Base-by-base conservation (phyloP, 2,113 vertebrate species). In the Notothenia coriiceps region DNA sequence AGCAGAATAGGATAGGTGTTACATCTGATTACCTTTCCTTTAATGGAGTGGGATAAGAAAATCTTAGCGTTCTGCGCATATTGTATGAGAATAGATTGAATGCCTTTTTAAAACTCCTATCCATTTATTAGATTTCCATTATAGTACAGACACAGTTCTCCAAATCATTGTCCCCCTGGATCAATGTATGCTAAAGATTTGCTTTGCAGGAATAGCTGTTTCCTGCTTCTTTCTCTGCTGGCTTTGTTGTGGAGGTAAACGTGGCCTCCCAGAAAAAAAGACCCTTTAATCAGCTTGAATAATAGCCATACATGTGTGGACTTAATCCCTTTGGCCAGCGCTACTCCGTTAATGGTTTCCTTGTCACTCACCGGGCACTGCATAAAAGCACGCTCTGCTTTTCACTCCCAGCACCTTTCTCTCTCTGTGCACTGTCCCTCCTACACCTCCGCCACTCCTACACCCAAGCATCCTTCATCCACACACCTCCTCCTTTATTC, bases 231-330 rank as follows among this genome's bases (percentile, higher is more conserved):
- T 91, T 94, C 87, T 91, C 74, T 71, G 52, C 49, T 18, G 82
- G 63, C 93, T 95, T 95, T 95, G 91, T 94, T 93, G 86, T 86
- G 22, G 80, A 86, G 80, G 88, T 89, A 92, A 92, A 92, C 90
- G 91, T 89, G 91, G 92, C 92, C 92, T 88, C 91, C 18, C 60
- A 60, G 72, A 80, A 91, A 89, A 91, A 92, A 89, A 75, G 51
- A 70, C 84, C 35, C 35, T 91, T 93, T 94, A 95, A 95, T 95
- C 94, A 95, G 90, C 85, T 91, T 86, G 89, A 95, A 94, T 95
- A 96, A 96, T 94, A 92, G 94, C 94, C 80, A 88, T 90, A 90
- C 93, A 94, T 94, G 90, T 94, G 89, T 92, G 88, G 94, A 93
- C 91, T 93, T 95, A 95, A 95, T 94, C 95, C 94, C 91, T 91